Base-by-base conservation (phyloP, 2,797 vertebrate genomes). In the Prionace glauca region DNA sequence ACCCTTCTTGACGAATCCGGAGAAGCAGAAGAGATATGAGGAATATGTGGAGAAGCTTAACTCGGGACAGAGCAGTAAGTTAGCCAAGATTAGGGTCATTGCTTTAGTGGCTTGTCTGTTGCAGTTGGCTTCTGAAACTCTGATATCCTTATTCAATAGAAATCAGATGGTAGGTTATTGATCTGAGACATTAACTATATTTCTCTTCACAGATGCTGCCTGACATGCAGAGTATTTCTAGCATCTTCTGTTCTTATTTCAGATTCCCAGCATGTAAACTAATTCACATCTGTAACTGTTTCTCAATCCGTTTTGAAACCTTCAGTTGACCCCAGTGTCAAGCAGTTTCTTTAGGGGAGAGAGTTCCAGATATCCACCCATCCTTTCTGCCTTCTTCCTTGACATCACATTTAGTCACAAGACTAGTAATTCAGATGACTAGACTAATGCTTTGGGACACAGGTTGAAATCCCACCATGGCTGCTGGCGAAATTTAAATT, bases 11-110 rank as follows among this genome's bases (percentile, higher is more conserved):
- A 98, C 97, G 96, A 97, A 98, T 96, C 97, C 98, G 5, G 98
- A 98, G 96, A 99, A 99, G 96, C 99, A 99, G 97, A 98, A 97
- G 0, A 98, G 99, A 96, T 99, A 99, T 0, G 99, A 99, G 95
- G 97, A 96, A 41, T 99, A 98, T 97, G 97, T 99, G 96, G 97
- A 72, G 96, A 97, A 96, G 26, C 97, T 99, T 92, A 98, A 97
- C 26, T 96, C 97, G 96, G 99, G 98, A 32, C 96, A 98, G 96
- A 98, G 96, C 98, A 98, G 99, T 99, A 96, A 95, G 93, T 29
- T 94, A 50, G 56, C 45, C 93, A 41, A 67, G 79, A 81, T 41
- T 84, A 45, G 32, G 22, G 74, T 96, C 12, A 60, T n/a, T 96
- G 86, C 67, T 74, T 96, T n/a, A 84, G 50, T 84, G 24, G n/a